These are phyloP conservation scores for Toxotes chatareus DNA, from an alignment of 2,113 vertebrate species.

Conservation along the genomic window DNA sequence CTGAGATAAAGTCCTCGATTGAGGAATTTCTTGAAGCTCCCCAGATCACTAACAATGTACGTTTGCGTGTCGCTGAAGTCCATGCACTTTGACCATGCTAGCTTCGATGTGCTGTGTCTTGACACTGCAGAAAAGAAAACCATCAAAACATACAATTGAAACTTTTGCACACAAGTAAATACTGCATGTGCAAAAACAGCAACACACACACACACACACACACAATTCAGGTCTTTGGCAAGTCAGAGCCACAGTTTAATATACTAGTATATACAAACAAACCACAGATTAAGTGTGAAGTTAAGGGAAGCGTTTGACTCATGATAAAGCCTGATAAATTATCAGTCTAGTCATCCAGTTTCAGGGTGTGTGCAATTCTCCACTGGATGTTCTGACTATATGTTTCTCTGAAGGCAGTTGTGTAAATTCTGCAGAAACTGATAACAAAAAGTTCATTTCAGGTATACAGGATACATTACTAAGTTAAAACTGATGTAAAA, in stretches of 20 bases:
- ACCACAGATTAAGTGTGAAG: background rate
- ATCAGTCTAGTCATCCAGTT: conserved; percentile 4
- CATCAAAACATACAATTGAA: background rate
- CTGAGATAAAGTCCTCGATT: conserved; percentile 79
- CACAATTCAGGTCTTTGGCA: background rate
- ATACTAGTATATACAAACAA: background rate
- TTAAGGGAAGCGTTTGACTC: background rate
- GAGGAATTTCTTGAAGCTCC: conserved; percentile 86
- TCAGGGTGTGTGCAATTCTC: background rate
- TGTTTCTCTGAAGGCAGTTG: background rate
- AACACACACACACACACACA: too few relatives aligned
- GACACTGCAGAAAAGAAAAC: conserved; percentile 59
- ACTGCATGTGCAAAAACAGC: background rate
- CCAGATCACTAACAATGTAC: conserved; percentile 77
- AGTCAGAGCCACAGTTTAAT: background rate
- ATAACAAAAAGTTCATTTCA: conserved; percentile 28
- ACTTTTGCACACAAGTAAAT: too few relatives aligned
- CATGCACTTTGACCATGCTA: conserved; percentile 82
- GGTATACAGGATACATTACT: background rate
- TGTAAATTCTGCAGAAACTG: conserved; percentile 16
- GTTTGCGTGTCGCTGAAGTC: conserved; percentile 80
- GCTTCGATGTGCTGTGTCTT: conserved; percentile 76
- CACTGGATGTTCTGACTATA: conserved; percentile 15
- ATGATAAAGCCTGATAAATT: background rate
- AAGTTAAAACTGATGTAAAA: background rate